Base-by-base conservation (phyloP, 2,888 invertebrate species). In the Diarsia rubi region DNA sequence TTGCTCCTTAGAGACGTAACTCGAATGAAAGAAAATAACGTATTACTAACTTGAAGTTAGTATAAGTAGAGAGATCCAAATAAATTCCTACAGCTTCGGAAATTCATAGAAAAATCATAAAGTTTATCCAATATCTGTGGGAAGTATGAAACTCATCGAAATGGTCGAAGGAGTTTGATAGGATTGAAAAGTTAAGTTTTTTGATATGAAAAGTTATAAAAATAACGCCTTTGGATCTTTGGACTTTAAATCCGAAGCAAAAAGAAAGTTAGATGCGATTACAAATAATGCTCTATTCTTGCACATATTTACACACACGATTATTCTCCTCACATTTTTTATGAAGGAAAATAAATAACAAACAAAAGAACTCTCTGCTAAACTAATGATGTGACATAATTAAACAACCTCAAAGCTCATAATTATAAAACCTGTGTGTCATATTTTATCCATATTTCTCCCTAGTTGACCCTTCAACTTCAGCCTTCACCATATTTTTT, bases 91-190 rank as follows among this genome's bases (percentile, higher is more conserved):
- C 37, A 65, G 63, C 77, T 84, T 87, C 87, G 69, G 83, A 83
- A 49, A 84, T 87, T 87, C 71, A 84, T 83, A 63, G 72, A 67
- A 84, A 76, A 73, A 73, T 77, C 78, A 76, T 78, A 76, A 82
- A 86, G 73, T 87, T 86, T 78, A 68, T 74, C 71, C 76, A 73
- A 75, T 82, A 79, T 83, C 37, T 77, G 67, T 62, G 6, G 67
- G 64, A 69, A 71, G 45, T 63, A 31, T 69, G 52, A 73, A 85
- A 74, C 57, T 78, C 73, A 19, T 45, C 24, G 45, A 69, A 74
- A 65, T 47, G 24, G 3, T 27, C n/a, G 65, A 67, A 78, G 60
- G 70, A 69, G 54, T 77, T 77, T 81, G 69, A 81, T 70, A 68
- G 81, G 65, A 81, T 81, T 64, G 45, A 63, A 81, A 84, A 84